Evolutionary conservation across 2,888 invertebrate genomes (phyloP).

Genomic region (Pheosia gnoma): DNA sequence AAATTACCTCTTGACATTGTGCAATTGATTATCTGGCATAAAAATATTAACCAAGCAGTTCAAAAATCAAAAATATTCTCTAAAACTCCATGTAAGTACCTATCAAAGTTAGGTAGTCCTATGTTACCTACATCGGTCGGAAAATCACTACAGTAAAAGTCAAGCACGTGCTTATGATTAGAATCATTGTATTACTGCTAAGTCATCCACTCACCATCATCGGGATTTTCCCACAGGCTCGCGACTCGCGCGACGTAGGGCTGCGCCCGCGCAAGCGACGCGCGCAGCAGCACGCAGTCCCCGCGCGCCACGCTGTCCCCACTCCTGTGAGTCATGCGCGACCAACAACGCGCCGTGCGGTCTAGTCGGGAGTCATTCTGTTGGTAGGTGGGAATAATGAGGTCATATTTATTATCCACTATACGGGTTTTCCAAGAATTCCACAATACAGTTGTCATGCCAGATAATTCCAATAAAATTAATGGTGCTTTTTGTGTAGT

Average conservation of each 20-base stretch:
- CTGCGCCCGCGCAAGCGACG: slow-evolving; percentile 90
- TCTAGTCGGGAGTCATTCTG: slow-evolving; percentile 74
- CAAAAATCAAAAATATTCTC: too few relatives aligned
- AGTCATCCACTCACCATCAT: slow-evolving; percentile 87
- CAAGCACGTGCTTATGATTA: too few relatives aligned
- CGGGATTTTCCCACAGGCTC: slow-evolving; percentile 97
- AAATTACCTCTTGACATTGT: too few relatives aligned
- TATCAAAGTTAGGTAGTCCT: too few relatives aligned
- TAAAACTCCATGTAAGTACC: too few relatives aligned
- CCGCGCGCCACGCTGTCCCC: slow-evolving; percentile 94
- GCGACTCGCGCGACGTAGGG: slow-evolving; percentile 98
- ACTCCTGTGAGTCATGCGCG: slow-evolving; percentile 94
- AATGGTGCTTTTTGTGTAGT: neutral
- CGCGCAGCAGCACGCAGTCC: slow-evolving; percentile 96
- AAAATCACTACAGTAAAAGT: too few relatives aligned
- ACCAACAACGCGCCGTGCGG: slow-evolving; percentile 92
- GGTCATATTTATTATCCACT: neutral
- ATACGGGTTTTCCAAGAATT: neutral
- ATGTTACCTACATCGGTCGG: too few relatives aligned
- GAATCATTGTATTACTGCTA: neutral
- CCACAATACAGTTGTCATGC: neutral
- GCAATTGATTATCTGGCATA: too few relatives aligned
- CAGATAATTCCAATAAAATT: neutral
- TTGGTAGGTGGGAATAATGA: neutral
- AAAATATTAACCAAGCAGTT: too few relatives aligned